A percentile compares a stretch with the other conserved stretches of the same genome.
Evolutionary conservation across 2,113 vertebrate genomes (phyloP).

Genomic region (Amphilophus citrinellus): DNA sequence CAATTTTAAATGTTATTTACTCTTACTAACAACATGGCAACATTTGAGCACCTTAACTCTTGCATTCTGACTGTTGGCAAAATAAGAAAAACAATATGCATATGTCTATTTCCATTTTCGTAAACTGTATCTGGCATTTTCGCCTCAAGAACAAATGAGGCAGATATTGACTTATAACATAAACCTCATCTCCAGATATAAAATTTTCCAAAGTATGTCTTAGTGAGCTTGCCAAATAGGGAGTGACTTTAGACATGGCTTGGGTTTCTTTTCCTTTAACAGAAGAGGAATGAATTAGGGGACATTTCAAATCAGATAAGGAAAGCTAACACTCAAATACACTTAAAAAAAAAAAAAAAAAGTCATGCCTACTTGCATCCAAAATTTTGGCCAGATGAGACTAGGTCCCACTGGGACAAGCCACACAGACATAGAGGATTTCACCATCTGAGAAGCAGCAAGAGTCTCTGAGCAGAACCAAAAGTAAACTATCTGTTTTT

Average conservation of each 20-base stretch:
- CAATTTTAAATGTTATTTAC: background rate
- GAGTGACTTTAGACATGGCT: background rate
- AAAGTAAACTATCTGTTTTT: slow-evolving; percentile 23
- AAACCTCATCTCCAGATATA: background rate
- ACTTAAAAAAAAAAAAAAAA: background rate
- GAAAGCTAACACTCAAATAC: slow-evolving; percentile 10
- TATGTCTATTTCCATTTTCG: background rate
- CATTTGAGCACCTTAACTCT: background rate
- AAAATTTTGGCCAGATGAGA: slow-evolving; percentile 21
- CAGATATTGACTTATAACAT: background rate
- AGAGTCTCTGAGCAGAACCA: slow-evolving; percentile 10
- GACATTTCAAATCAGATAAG: slow-evolving; percentile 15
- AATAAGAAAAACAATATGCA: background rate
- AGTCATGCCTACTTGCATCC: background rate
- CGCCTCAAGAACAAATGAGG: background rate
- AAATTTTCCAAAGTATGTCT: background rate
- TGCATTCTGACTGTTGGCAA: no score
- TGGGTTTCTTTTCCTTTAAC: slow-evolving; percentile 16
- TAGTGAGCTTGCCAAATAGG: slow-evolving; percentile 1
- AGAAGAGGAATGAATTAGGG: background rate
- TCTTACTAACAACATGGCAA: background rate
- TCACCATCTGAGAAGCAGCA: slow-evolving; percentile 18
- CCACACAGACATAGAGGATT: slow-evolving; percentile 12
- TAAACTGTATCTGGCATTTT: background rate
- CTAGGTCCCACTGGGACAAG: slow-evolving; percentile 12